These are phyloP conservation scores for Phengaris alcon DNA, from an alignment of 2,888 invertebrate genomes.

Conservation along the genomic window DNA sequence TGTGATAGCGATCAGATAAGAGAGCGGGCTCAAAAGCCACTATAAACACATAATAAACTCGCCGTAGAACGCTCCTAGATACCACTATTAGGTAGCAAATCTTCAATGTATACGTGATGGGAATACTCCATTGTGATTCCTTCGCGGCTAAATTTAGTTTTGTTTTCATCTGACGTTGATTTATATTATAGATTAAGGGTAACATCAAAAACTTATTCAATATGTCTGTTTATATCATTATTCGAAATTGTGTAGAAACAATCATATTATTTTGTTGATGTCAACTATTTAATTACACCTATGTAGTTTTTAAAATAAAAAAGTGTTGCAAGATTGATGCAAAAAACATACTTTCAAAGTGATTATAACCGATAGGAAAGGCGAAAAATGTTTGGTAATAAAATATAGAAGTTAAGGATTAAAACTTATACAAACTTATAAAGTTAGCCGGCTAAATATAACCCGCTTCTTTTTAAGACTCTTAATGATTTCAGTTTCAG, in stretches of 20 bases:
- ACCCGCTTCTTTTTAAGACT: constrained; percentile 22
- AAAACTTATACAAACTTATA: constrained; percentile 10
- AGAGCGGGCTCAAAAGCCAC: constrained; percentile 47
- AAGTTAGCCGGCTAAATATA: constrained; percentile 22
- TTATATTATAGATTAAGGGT: constrained; percentile 7
- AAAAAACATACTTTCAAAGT: not conserved
- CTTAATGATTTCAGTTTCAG: constrained; percentile 27
- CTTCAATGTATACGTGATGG: constrained; percentile 41
- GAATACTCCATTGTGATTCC: constrained; percentile 35
- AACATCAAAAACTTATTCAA: constrained; percentile 6
- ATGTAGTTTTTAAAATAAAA: too few species aligned
- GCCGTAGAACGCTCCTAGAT: constrained; percentile 28
- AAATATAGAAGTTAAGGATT: constrained; percentile 1
- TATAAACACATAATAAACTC: constrained; percentile 64
- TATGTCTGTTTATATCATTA: not conserved
- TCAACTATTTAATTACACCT: too few species aligned
- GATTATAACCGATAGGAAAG: not conserved
- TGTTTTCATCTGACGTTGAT: constrained; percentile 27
- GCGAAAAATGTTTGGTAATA: constrained; percentile 4
- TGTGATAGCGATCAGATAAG: constrained; percentile 49
- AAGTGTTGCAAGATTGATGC: too few species aligned
- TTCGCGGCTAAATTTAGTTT: constrained; percentile 29
- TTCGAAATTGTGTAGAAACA: not conserved
- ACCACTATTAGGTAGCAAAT: constrained; percentile 39
- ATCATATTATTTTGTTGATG: too few species aligned